phyloP scores from a whole-genome alignment of 2,888 invertebrate genomes.

The Ceriagrion tenellum region DNA sequence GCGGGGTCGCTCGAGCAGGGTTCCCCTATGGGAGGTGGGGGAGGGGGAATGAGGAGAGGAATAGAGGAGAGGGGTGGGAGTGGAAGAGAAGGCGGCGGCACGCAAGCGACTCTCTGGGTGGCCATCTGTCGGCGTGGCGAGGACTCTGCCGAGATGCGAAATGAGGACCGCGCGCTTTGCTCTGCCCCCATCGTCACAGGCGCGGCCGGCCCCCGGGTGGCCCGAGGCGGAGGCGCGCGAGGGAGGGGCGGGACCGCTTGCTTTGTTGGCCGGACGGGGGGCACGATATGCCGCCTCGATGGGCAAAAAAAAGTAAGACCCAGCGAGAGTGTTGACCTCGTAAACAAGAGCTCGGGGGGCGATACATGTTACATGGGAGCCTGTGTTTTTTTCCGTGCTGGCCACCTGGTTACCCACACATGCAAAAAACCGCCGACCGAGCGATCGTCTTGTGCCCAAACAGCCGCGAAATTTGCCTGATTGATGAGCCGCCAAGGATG shows the following conservation, averaged over 20 bases:
- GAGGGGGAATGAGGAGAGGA: neutral
- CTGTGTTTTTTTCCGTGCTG: neutral
- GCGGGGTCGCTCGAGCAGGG: neutral
- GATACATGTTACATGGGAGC: neutral
- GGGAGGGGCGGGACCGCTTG: neutral
- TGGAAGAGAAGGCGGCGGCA: neutral
- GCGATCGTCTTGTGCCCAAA: neutral
- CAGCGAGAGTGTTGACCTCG: neutral
- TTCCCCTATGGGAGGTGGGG: neutral
- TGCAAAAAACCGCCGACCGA: neutral
- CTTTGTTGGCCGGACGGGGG: neutral
- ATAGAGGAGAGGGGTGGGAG: too few relatives aligned
- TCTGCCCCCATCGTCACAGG: neutral
- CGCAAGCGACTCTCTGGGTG: slow-evolving; percentile 9
- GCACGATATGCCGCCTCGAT: neutral
- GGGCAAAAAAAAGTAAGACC: neutral
- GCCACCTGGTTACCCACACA: neutral
- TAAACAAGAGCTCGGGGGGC: neutral
- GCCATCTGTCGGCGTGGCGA: slow-evolving; percentile 44
- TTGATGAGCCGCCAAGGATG: neutral
- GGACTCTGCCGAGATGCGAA: slow-evolving; percentile 46
- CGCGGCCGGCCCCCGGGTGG: neutral
- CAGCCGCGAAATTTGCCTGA: neutral
- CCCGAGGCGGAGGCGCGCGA: neutral
- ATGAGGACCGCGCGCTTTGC: slow-evolving; percentile 23